These are phyloP conservation scores for Budorcas taxicolor DNA, from an alignment of 2,113 vertebrate species.

Conservation along the genomic window DNA sequence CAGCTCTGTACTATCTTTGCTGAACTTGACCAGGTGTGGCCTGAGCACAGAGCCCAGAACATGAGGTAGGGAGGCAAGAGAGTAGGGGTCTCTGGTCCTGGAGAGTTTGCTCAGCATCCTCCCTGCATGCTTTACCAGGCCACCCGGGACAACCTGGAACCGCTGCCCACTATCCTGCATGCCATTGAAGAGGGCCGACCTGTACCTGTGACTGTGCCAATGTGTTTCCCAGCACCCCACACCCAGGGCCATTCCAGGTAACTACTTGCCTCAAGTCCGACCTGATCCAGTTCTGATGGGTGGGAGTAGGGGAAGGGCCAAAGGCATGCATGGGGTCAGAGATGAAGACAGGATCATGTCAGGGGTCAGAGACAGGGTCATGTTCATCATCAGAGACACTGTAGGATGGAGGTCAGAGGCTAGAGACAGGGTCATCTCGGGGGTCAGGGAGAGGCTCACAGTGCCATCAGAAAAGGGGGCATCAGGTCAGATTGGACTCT, in stretches of 20 bases:
- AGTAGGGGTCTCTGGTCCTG: background rate
- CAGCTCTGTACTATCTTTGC: conserved; percentile 91
- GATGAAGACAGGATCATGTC: background rate
- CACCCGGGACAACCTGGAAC: conserved; percentile 86
- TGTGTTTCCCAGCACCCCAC: conserved; percentile 54
- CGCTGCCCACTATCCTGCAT: conserved; percentile 90
- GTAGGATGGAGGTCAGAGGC: background rate
- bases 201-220: conserved; percentile 77
- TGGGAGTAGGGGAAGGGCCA: background rate
- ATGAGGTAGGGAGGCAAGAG: background rate
- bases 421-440: background rate
- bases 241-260: conserved; percentile 28
- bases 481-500: background rate
- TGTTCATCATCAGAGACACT: background rate
- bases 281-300: background rate
- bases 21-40: conserved; percentile 85
- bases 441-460: background rate
- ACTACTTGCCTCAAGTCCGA: background rate
- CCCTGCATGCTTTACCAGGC: conserved; percentile 70
- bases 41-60: background rate
- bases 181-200: conserved; percentile 85
- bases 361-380: background rate
- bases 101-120: background rate
- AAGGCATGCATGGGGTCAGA: background rate
- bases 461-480: background rate